A percentile compares a stretch with the other conserved stretches of the same genome.
Conservation (phyloP, 1,140 invertebrate genomes). For the Drepana arcuata region DNA sequence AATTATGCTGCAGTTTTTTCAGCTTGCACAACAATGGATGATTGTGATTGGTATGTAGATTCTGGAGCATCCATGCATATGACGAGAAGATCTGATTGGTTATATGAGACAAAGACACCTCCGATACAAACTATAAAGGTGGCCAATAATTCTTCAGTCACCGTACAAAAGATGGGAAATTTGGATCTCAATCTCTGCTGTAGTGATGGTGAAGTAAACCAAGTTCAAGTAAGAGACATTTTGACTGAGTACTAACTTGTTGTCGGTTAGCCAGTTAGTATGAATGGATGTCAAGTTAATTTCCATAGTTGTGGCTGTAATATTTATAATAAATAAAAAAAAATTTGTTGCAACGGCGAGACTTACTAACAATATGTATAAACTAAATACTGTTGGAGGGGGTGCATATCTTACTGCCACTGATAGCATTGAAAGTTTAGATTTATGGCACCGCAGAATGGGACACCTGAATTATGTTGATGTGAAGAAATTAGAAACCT, state of each 20-base stretch:
- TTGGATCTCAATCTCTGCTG: too few relatives aligned
- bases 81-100: constrained; percentile 18
- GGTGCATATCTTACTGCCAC: constrained; percentile 10
- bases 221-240: constrained; percentile 23
- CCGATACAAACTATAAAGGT: too few relatives aligned
- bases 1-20: constrained; percentile 22
- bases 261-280: constrained; percentile 28
- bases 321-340: constrained; percentile 18
- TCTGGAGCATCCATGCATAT: constrained; percentile 25
- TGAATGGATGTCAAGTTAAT: constrained; percentile 21
- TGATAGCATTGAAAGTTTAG: constrained; percentile 13
- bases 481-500: constrained; percentile 16
- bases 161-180: too few relatives aligned
- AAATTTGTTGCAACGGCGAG: constrained; percentile 20
- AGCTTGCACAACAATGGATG: constrained; percentile 10
- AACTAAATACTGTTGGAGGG: constrained; percentile 19
- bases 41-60: constrained; percentile 15
- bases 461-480: constrained; percentile 18
- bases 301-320: constrained; percentile 23
- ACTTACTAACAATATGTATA: constrained; percentile 23
- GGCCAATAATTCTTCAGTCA: too few relatives aligned
- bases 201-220: too few relatives aligned
- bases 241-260: constrained; percentile 20
- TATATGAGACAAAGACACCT: too few relatives aligned
- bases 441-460: constrained; percentile 22